Percentiles rank a stretch among this genome's conserved stretches.
phyloP scores from a whole-genome alignment of 2,888 invertebrate genomes.

The Geotrupes spiniger region DNA sequence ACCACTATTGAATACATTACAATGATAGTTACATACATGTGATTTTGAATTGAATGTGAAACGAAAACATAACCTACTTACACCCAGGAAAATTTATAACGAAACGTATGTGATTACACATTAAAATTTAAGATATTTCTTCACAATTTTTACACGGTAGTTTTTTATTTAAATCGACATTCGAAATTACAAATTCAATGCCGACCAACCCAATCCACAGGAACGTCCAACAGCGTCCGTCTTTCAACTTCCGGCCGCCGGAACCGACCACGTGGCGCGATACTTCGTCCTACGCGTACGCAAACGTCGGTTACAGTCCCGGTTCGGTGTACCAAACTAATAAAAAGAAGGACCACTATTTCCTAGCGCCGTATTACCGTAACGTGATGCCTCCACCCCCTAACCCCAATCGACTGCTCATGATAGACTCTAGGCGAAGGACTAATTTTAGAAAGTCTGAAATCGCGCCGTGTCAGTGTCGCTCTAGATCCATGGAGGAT shows the following conservation, averaged over 20 bases:
- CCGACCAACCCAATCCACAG: constrained; percentile 31
- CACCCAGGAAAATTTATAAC: no score
- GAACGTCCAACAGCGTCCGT: constrained; percentile 54
- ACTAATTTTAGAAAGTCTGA: constrained; percentile 29
- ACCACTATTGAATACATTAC: no score
- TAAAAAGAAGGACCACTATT: constrained; percentile 58
- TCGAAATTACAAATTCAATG: constrained; percentile 37
- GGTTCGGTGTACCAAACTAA: constrained; percentile 33
- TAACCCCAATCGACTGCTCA: constrained; percentile 41
- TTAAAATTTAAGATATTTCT: no score
- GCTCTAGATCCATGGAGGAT: constrained; percentile 72
- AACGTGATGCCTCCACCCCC: constrained; percentile 63
- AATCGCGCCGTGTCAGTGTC: constrained; percentile 57
- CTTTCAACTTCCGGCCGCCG: constrained; percentile 37
- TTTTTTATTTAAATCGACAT: constrained; percentile 32
- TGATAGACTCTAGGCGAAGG: constrained; percentile 41
- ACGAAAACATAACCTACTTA: no score
- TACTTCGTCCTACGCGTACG: constrained; percentile 25
- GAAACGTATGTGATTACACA: no score
- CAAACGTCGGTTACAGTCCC: constrained; percentile 31
- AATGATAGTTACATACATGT: no score
- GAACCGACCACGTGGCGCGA: constrained; percentile 39
- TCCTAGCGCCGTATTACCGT: constrained; percentile 66
- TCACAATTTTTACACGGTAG: no score
- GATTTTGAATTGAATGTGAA: no score